Evolutionary conservation across 2,888 invertebrate species (phyloP), one percentile per base, ranked within the genome.

Genomic region (Phoenoteleia sp.): DNA sequence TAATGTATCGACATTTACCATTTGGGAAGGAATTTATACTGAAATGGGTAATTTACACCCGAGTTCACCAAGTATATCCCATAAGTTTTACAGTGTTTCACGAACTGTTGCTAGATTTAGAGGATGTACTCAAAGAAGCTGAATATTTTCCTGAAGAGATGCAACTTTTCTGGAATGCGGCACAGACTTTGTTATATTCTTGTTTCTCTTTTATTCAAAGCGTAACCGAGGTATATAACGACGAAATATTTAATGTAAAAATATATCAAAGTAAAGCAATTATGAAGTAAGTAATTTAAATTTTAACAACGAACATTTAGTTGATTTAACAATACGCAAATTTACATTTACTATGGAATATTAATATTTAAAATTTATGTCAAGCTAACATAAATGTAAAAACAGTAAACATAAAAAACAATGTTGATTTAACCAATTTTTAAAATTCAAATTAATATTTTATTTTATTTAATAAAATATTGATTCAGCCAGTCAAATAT

Each of bases 211-310:
- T 64, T 39, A 17, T 64, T 19, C 27, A 62, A 7, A 62, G 42
- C 5, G 15, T 74, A 1, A 39, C 39, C n/a, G 15, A 64, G 0
- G 3, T 74, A 11, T 45, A 21, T 6, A n/a, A 25, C 23, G 54
- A 45, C 1, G 47, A 54, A 29, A 39, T 47, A 1, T n/a, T 19
- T 29, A 42, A 58, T 17, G 11, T 64, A 0, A n/a, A 39, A 2
- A 7, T 29, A 3, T 1, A 42, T 7, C 75, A 75, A 17, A n/a
- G 52, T 19, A 64, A 54, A 42, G n/a, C 42, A 49, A 64, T 75
- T 54, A 52, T 74, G 62, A 62, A 42, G 75, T 75, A 39, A 54
- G n/a, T n/a, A n/a, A n/a, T n/a, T n/a, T n/a, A n/a, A n/a, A n/a
- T n/a, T n/a, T n/a, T n/a, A n/a, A n/a, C n/a, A n/a, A n/a, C n/a